Conservation (phyloP, 2,113 vertebrate genomes). For the Tiliqua scincoides region DNA sequence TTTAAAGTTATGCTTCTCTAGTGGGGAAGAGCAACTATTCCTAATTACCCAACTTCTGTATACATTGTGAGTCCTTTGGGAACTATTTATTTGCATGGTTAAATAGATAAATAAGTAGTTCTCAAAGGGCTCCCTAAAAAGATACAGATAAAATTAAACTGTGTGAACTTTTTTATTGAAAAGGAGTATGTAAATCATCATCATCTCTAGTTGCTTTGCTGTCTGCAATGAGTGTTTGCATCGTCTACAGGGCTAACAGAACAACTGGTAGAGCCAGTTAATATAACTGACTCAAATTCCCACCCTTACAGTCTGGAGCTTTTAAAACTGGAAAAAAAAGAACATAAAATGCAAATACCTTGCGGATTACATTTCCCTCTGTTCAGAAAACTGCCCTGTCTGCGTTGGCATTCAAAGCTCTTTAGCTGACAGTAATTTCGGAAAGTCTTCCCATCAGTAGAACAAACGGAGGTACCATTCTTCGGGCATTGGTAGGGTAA, state of each 20-base stretch:
- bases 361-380: slow-evolving; percentile 49
- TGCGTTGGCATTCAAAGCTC: slow-evolving; percentile 74
- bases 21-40: too few species aligned
- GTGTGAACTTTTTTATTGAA: too few species aligned
- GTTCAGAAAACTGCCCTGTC: slow-evolving; percentile 67
- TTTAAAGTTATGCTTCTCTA: too few species aligned
- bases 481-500: slow-evolving; percentile 85
- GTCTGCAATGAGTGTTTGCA: too few species aligned
- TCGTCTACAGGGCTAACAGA: background rate
- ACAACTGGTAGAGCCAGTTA: background rate
- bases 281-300: background rate
- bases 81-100: too few species aligned
- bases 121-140: too few species aligned
- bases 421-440: slow-evolving; percentile 82
- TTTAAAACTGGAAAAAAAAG: background rate
- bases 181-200: too few species aligned
- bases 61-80: background rate
- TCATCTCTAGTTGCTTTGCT: too few species aligned
- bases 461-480: slow-evolving; percentile 68
- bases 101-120: too few species aligned
- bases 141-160: too few species aligned
- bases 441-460: slow-evolving; percentile 43
- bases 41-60: too few species aligned
- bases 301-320: background rate
- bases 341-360: slow-evolving; percentile 61